Evolutionary conservation across 2,113 vertebrate genomes (phyloP).

Genomic region (Bostrychus sinensis): DNA sequence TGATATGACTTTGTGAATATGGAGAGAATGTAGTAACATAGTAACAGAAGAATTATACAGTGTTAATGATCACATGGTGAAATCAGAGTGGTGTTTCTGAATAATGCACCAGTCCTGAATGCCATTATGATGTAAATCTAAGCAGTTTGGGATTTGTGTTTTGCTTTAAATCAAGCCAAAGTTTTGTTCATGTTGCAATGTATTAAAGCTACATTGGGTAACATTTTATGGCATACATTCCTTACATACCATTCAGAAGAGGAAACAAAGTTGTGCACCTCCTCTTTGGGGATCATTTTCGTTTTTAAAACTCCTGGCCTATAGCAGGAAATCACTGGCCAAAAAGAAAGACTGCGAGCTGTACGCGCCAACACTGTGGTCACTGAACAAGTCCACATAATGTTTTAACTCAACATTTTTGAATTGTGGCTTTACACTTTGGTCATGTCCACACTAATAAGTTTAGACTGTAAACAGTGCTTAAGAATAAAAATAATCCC

Average conservation of each 20-base stretch:
- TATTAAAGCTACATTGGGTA: neutral
- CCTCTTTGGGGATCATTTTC: neutral
- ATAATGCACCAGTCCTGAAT: too few species aligned
- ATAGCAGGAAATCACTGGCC: neutral
- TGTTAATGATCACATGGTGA: neutral
- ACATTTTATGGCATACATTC: neutral
- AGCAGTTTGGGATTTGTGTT: too few species aligned
- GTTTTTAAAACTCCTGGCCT: neutral
- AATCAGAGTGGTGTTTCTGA: neutral
- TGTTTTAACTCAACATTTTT: neutral
- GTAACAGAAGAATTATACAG: neutral
- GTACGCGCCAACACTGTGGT: too few species aligned
- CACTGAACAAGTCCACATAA: neutral
- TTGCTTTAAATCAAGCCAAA: too few species aligned
- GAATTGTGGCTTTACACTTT: neutral
- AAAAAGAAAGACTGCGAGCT: neutral
- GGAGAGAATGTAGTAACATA: neutral
- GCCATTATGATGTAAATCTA: too few species aligned
- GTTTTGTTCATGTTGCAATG: neutral
- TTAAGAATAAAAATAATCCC: neutral
- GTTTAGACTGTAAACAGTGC: neutral
- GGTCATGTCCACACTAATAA: neutral
- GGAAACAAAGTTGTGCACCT: conserved; percentile 1
- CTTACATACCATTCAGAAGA: neutral
- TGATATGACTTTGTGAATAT: neutral